Evolutionary conservation across 2,113 vertebrate genomes (phyloP).

Genomic region (Caranx ignobilis): DNA sequence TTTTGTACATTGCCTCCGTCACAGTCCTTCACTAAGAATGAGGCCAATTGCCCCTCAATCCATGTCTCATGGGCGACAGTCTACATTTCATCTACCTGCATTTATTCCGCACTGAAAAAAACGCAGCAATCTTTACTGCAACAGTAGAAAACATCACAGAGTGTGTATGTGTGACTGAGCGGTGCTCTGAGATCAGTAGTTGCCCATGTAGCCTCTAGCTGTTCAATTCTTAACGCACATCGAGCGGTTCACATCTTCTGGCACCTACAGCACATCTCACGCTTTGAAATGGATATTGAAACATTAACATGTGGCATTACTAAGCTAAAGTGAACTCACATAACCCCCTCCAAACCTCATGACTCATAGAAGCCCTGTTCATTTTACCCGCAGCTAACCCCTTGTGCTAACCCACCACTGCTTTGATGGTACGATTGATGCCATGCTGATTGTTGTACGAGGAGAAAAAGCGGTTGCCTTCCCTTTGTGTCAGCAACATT

Average conservation of each 20-base stretch:
- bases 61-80: conserved; percentile 53
- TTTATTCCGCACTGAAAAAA: neutral
- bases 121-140: neutral
- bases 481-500: conserved; percentile 76
- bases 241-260: conserved; percentile 25
- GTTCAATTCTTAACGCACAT: conserved; percentile 22
- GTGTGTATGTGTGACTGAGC: neutral
- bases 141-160: conserved; percentile 9
- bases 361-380: conserved; percentile 50
- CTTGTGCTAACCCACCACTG: conserved; percentile 46
- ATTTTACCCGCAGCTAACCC: conserved; percentile 54
- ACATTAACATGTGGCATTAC: conserved; percentile 40
- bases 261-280: neutral
- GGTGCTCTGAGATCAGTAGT: conserved; percentile 22
- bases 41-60: conserved; percentile 53
- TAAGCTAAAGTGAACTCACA: conserved; percentile 54
- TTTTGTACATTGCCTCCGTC: conserved; percentile 10
- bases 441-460: conserved; percentile 65
- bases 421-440: conserved; percentile 74
- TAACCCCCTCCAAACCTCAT: conserved; percentile 38
- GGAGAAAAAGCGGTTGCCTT: conserved; percentile 59
- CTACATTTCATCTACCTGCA: conserved; percentile 56
- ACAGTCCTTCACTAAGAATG: conserved; percentile 50
- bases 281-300: conserved; percentile 34
- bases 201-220: conserved; percentile 32